Evolutionary conservation across 30 jellyfish, hydroid and myxozoan species (phyloP).

Genomic region (Hydractinia echinata): DNA sequence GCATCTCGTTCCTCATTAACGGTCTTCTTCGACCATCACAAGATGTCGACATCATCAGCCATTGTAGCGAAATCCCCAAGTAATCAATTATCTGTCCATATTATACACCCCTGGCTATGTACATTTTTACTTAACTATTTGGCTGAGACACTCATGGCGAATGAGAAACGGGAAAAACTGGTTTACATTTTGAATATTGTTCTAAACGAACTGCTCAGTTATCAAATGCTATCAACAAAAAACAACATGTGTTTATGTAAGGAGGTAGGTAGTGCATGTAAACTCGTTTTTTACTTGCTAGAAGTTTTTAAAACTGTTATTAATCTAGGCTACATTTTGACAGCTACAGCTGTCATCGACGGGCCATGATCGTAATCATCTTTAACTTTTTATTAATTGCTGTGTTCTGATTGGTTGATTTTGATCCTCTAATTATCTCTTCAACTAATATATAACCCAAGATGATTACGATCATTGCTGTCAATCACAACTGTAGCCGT

Average conservation of each 20-base stretch:
- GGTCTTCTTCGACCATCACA: background rate
- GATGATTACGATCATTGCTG: too few species aligned
- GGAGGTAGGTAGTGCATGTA: background rate
- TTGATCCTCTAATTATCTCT: too few species aligned
- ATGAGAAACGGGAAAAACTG: background rate
- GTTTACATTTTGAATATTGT: conserved; percentile 2
- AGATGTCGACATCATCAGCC: background rate
- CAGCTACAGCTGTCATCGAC: too few species aligned
- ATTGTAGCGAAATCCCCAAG: background rate
- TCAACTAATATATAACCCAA: too few species aligned
- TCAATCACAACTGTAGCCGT: too few species aligned
- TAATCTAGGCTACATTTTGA: too few species aligned
- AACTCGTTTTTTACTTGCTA: background rate
- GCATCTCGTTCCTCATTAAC: background rate
- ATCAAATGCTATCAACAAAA: background rate
- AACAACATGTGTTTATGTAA: conserved; percentile 16
- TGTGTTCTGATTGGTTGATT: too few species aligned
- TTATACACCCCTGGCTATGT: conserved; percentile 25
- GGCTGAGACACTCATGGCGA: background rate
- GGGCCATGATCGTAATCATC: too few species aligned
- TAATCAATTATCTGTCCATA: background rate
- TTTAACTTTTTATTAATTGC: too few species aligned
- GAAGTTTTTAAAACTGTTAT: too few species aligned
- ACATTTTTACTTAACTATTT: background rate
- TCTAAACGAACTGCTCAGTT: background rate